A percentile compares a stretch with the other conserved stretches of the same genome.
Evolutionary conservation across 2,888 invertebrate genomes (phyloP).

Genomic region (Lepidonotus clava): DNA sequence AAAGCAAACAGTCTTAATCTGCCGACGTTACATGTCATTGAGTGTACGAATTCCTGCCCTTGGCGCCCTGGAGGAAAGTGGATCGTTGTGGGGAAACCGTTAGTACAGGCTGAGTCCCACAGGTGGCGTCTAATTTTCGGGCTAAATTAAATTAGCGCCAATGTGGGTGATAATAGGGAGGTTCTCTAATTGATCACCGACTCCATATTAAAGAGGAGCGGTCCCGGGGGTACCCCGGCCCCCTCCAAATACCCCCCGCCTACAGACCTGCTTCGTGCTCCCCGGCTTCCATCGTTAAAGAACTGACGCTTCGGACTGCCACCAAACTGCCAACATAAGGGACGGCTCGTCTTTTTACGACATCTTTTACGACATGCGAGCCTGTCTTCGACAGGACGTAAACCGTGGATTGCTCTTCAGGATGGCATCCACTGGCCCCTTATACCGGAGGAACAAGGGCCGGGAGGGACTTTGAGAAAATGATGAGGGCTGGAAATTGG

Average conservation of each 20-base stretch:
- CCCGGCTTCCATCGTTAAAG: background rate
- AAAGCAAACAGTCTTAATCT: no score
- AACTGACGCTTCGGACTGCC: background rate
- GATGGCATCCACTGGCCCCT: no score
- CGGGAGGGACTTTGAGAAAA: no score
- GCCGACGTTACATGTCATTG: no score
- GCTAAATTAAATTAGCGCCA: background rate
- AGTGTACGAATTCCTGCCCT: no score
- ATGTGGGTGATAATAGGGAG: background rate
- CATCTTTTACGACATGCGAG: background rate
- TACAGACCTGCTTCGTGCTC: background rate
- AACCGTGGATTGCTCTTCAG: background rate
- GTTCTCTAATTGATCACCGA: slow-evolving; percentile 4
- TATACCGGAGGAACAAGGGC: no score
- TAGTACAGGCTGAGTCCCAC: background rate
- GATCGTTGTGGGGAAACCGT: no score
- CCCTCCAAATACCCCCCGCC: background rate
- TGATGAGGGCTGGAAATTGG: no score
- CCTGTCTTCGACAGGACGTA: background rate
- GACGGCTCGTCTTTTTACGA: background rate
- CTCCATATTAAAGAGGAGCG: background rate
- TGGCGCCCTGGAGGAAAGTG: no score
- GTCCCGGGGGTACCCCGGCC: background rate
- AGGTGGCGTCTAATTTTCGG: background rate
- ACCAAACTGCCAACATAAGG: background rate